These are phyloP conservation scores for Eonycteris spelaea DNA, from an alignment of 2,113 vertebrate species.

Conservation along the genomic window DNA sequence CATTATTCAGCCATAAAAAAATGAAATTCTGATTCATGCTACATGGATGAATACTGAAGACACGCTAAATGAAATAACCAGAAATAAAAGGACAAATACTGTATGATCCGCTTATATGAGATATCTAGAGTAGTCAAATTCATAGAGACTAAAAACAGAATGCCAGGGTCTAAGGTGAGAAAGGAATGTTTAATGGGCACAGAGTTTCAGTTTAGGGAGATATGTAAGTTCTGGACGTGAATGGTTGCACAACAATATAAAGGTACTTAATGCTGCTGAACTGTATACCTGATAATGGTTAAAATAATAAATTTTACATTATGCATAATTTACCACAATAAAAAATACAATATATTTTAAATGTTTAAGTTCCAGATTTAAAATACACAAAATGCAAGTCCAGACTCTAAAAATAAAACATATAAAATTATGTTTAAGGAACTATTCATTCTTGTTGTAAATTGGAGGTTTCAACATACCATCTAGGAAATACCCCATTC, in stretches of 20 bases:
- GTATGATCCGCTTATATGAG: neutral
- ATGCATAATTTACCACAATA: neutral
- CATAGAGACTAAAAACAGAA: neutral
- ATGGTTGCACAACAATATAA: neutral
- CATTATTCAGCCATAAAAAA: neutral
- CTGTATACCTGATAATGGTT: neutral
- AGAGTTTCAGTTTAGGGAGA: neutral
- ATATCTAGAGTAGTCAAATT: neutral
- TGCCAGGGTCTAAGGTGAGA: neutral
- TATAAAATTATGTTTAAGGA: neutral
- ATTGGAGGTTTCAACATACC: conserved; percentile 83
- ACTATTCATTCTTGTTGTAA: neutral
- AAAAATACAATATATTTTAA: conserved; percentile 5
- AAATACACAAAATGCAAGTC: conserved; percentile 19
- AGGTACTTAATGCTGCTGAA: conserved; percentile 12
- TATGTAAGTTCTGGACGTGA: neutral
- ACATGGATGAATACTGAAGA: neutral
- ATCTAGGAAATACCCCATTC: conserved; percentile 97
- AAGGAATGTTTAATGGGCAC: neutral
- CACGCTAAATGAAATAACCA: conserved; percentile 2
- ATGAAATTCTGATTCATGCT: neutral
- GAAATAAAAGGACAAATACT: conserved; percentile 1
- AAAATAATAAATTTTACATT: neutral
- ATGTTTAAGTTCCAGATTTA: conserved; percentile 38
- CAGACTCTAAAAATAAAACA: neutral